Base-by-base conservation (phyloP, 2,797 vertebrate species). In the Aeoliscus strigatus region DNA sequence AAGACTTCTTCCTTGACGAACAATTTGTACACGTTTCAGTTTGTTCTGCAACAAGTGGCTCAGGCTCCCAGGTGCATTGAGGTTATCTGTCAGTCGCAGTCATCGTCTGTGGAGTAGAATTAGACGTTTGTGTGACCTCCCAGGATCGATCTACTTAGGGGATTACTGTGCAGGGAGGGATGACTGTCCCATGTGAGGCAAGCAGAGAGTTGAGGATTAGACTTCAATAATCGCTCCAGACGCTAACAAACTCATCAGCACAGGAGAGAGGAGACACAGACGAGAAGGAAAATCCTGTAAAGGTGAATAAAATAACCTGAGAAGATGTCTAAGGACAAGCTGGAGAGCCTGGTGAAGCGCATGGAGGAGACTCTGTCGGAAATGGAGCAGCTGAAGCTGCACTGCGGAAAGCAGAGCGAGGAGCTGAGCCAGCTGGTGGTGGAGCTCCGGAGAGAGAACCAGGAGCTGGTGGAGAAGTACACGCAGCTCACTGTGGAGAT, bases 311-410 rank as follows among this genome's bases (percentile, higher is more conserved):
- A 18, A 41, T 8, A 8, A 4, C 9, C 10, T 6, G 16, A 42
- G 8, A 48, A 60, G 27, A 92, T 93, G 92, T 92, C 90, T 6
- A 88, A 80, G 52, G 91, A 92, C 47, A 91, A 92, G 57, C 77
- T 93, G 67, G 91, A 92, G 62, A 85, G 85, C 1, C 79, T 93
- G 76, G 90, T 92, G 68, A 90, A 88, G 79, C 89, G 85, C 73
- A 91, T 92, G 90, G 91, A 92, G 81, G 87, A 89, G 51, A 92
- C 91, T 33, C 86, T 94, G 10, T 77, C 84, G 0, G 90, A 92
- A 75, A 91, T 92, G 66, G 91, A 92, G 81, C 91, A 92, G 62
- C 78, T 92, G 60, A 93, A 93, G 77, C 59, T 81, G 26, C 89
- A 91, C 75, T 92, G 90, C 12, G 89, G 89, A 40, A 90, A 85